Base-by-base conservation (phyloP, 2,113 vertebrate species). In the Agelaius tricolor region DNA sequence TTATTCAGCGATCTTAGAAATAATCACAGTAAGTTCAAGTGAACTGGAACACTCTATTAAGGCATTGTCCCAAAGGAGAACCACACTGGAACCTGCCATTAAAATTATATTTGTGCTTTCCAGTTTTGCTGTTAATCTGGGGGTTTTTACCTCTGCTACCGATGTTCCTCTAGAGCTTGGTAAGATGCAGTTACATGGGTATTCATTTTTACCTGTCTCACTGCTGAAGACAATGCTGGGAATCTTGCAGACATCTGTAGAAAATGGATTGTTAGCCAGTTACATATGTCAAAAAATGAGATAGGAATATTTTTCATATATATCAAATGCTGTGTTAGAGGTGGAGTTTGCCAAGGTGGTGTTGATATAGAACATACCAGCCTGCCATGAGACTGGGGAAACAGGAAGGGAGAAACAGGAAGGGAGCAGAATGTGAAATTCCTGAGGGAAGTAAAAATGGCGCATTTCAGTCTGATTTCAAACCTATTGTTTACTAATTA, bases 351-450 rank as follows among this genome's bases (percentile, higher is more conserved):
- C 31, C 28, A 46, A 52, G 66, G 33, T 4, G 7, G 18, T 0
- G 0, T 21, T 5, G 1, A 5, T 33, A 31, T 59, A 41, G 55
- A 77, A 35, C 4, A 3, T 55, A 13, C 0, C 44, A 47, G 13
- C 20, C 52, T 31, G 3, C 80, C 16, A 5, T 86, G 44, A 47
- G 44, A n/a, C 37, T 54, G 3, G 4, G 15, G 2, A 2, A 41
- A 49, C 2, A 7, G 33, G 43, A 66, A 68, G 26, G 39, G 28
- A 73, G 2, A 2, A 41, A 49, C 2, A 7, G 33, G 43, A 66
- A 68, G 26, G 39, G 28, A 73, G 9, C 9, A 68, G 33, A 59
- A n/a, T 27, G 46, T 47, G 21, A 47, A 73, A 55, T 72, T 28
- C 46, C 26, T 7, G 1, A 69, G 44, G 28, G 43, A 93, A 79